These are phyloP conservation scores for Heliconius melpomene DNA, from an alignment of 1,140 invertebrate species.

Conservation along the genomic window DNA sequence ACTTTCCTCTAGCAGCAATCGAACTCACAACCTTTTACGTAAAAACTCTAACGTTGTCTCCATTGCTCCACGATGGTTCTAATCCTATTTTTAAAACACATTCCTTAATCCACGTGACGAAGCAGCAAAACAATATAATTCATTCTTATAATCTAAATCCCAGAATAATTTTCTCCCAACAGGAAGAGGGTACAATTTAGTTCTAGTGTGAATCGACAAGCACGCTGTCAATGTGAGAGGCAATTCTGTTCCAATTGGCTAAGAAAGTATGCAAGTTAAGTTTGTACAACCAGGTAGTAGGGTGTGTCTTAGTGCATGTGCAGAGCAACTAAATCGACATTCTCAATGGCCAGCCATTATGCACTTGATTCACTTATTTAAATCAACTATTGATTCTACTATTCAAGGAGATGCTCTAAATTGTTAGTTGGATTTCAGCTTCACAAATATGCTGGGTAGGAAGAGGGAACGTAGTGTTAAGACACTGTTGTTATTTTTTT, in stretches of 20 bases:
- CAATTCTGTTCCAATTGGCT: constrained; percentile 24
- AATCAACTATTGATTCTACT: neutral
- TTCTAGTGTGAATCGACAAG: constrained; percentile 3
- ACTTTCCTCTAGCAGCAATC: no score
- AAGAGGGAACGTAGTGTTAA: no score
- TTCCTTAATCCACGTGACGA: no score
- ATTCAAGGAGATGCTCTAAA: neutral
- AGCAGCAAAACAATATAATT: neutral
- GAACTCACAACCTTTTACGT: no score
- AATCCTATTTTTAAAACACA: no score
- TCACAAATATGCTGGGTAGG: neutral
- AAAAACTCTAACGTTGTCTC: no score
- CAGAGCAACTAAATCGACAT: constrained; percentile 7
- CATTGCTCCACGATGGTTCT: no score
- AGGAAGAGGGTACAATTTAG: constrained; percentile 10
- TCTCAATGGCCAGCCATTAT: constrained; percentile 16
- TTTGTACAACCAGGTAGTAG: constrained; percentile 7
- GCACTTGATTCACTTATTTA: neutral
- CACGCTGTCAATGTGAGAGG: constrained; percentile 23
- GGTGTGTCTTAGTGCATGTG: constrained; percentile 20
- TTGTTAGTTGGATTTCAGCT: neutral
- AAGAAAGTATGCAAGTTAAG: constrained; percentile 20
- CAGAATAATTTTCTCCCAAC: neutral
- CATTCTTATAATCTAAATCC: neutral
- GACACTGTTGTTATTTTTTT: no score